Evolutionary conservation across 1,140 invertebrate species (phyloP).

Genomic region (Mycetomoellerius zeteki): DNA sequence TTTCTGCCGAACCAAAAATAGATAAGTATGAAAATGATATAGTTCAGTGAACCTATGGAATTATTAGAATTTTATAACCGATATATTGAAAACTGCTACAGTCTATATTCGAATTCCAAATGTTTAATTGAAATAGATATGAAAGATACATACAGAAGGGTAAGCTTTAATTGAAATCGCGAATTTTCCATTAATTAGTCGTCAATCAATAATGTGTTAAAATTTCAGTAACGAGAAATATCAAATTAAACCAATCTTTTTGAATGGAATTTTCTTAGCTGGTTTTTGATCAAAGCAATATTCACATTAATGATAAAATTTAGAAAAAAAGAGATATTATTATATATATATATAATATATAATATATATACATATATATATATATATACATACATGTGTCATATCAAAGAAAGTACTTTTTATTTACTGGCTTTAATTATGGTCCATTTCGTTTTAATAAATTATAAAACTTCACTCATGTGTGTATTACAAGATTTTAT

Average conservation of each 20-base stretch:
- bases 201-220: slow-evolving; percentile 40
- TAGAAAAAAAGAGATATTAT: neutral
- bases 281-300: neutral
- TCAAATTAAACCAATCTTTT: slow-evolving; percentile 3
- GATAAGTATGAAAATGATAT: slow-evolving; percentile 42
- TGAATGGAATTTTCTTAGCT: neutral
- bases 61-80: slow-evolving; percentile 55
- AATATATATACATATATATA: neutral
- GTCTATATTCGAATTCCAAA: slow-evolving; percentile 38
- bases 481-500: neutral
- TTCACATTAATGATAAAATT: neutral
- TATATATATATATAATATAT: slow-evolving; percentile 10
- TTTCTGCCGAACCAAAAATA: neutral
- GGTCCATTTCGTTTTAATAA: neutral
- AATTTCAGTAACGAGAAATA: slow-evolving; percentile 57
- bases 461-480: slow-evolving; percentile 2
- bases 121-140: slow-evolving; percentile 47
- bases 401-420: slow-evolving; percentile 1
- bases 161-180: slow-evolving; percentile 46
- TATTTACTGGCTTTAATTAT: slow-evolving; percentile 8
- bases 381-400: neutral
- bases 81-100: slow-evolving; percentile 39
- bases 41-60: slow-evolving; percentile 27
- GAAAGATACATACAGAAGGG: slow-evolving; percentile 38
- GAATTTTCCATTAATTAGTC: slow-evolving; percentile 70